Conservation (phyloP, 2,113 vertebrate genomes). For the Lampris megalopsis region DNA sequence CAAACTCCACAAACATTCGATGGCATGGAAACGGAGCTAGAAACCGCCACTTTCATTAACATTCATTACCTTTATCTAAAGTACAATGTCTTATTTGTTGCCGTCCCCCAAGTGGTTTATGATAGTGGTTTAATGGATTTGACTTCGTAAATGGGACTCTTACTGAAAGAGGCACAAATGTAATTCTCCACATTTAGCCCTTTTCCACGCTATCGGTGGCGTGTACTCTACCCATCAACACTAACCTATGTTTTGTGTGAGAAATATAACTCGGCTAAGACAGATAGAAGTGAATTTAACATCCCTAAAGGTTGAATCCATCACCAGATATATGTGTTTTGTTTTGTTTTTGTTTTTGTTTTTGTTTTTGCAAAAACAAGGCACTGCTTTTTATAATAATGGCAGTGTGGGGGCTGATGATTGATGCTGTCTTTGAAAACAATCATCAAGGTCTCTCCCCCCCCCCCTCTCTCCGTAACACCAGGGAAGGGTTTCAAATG, state of each 20-base stretch:
- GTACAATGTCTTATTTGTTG: neutral
- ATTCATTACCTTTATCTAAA: neutral
- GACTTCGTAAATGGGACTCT: slow-evolving; percentile 25
- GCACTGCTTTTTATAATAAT: too few species aligned
- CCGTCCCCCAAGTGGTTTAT: slow-evolving; percentile 5
- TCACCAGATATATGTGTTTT: neutral
- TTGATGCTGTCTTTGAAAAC: too few species aligned
- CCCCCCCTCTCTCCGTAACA: too few species aligned
- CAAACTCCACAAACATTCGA: neutral
- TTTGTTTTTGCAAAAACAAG: too few species aligned
- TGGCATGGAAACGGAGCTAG: neutral
- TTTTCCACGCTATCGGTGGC: slow-evolving; percentile 14
- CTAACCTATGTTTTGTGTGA: slow-evolving; percentile 19
- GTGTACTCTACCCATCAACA: slow-evolving; percentile 22
- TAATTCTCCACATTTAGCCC: slow-evolving; percentile 10
- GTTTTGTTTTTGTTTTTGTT: too few species aligned
- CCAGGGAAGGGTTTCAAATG: too few species aligned
- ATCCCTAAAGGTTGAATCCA: neutral
- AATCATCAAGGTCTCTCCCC: too few species aligned
- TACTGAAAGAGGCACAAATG: slow-evolving; percentile 11
- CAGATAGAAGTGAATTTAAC: slow-evolving; percentile 20
- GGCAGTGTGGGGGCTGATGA: too few species aligned
- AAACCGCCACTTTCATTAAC: neutral
- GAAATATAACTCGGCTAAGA: slow-evolving; percentile 13
- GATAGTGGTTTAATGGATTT: slow-evolving; percentile 30